Evolutionary conservation across 2,888 invertebrate genomes (phyloP).

Genomic region (Myopa tessellatipennis): DNA sequence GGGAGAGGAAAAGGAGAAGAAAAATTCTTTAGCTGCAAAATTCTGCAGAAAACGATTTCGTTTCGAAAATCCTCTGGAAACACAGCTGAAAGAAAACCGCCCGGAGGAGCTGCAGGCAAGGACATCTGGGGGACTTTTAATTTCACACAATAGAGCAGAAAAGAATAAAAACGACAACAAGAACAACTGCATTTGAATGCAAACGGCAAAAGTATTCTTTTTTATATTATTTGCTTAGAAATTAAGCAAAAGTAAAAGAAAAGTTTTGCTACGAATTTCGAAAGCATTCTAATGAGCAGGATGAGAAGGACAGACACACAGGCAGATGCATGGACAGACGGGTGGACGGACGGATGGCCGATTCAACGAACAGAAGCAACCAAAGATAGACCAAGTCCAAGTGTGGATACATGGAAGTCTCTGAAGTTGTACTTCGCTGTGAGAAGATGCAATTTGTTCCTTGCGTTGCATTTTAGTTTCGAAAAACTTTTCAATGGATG

Average conservation of each 20-base stretch:
- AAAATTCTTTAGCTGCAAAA: constrained; percentile 36
- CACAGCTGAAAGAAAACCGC: constrained; percentile 3
- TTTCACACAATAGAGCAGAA: not conserved
- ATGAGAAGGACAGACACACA: constrained; percentile 33
- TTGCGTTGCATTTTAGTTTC: constrained; percentile 33
- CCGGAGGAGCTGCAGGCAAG: not conserved
- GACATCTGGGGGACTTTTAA: constrained; percentile 26
- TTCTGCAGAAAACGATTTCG: not conserved
- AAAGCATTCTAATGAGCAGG: constrained; percentile 61
- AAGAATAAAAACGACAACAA: constrained; percentile 44
- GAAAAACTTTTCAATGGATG: constrained; percentile 24
- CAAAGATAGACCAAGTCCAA: constrained; percentile 8
- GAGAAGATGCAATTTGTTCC: constrained; percentile 37
- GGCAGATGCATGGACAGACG: not conserved
- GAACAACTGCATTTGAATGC: constrained; percentile 49
- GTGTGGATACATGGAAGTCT: constrained; percentile 16
- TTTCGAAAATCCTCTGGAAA: not conserved
- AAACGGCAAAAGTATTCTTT: constrained; percentile 58
- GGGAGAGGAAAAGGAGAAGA: not conserved
- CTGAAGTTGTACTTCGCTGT: constrained; percentile 6
- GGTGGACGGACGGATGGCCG: not conserved
- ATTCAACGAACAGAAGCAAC: not conserved
- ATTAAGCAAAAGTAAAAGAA: constrained; percentile 36
- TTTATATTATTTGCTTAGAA: constrained; percentile 4
- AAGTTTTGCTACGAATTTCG: constrained; percentile 47